Evolutionary conservation across 1,140 invertebrate genomes (phyloP), one percentile per base, ranked within the genome.

Genomic region (Zaprionus africanus): DNA sequence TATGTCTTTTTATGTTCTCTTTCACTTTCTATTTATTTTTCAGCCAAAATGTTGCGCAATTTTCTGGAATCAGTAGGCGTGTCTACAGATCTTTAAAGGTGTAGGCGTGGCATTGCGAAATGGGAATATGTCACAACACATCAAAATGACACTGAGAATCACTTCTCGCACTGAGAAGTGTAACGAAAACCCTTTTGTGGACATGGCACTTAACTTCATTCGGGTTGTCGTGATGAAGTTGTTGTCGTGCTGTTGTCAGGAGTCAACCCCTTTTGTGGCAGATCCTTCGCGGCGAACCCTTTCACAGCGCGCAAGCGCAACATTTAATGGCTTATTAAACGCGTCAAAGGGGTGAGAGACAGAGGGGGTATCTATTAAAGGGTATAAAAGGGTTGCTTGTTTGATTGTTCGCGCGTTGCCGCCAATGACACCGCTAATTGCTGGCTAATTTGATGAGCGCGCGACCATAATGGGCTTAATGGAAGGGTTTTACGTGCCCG

Each of bases 381-480:
- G 58, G 56, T 24, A 38, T 24, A 73, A 76, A 77, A 56, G 75
- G 76, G 59, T 71, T 63, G 60, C 38, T 66, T 68, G 28, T 74
- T 69, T 65, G 69, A 61, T 84, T 84, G 65, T 80, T 86, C 19
- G 79, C 68, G 51, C 66, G 60, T 79, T 71, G 64, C 65, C 58
- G 61, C 53, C 61, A 78, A 84, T 87, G 85, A 90, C 78, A 88
- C 85, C 85, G 86, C 85, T 90, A 90, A 90, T 90, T 90, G 82
- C 54, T 79, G 85, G 79, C 81, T 86, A 90, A 90, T 90, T 85
- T 90, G 79, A 51, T 75, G 49, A 75, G 60, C 68, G 71, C 49
- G 34, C 53, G 34, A 46, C 46, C 63, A 53, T 76, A 65, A 86
- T 81, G 71, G 70, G 82, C 54, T 76, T 60, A 60, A 46, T 58